These are phyloP conservation scores for Protula sp. DNA, from an alignment of 2,888 invertebrate genomes.

Conservation along the genomic window DNA sequence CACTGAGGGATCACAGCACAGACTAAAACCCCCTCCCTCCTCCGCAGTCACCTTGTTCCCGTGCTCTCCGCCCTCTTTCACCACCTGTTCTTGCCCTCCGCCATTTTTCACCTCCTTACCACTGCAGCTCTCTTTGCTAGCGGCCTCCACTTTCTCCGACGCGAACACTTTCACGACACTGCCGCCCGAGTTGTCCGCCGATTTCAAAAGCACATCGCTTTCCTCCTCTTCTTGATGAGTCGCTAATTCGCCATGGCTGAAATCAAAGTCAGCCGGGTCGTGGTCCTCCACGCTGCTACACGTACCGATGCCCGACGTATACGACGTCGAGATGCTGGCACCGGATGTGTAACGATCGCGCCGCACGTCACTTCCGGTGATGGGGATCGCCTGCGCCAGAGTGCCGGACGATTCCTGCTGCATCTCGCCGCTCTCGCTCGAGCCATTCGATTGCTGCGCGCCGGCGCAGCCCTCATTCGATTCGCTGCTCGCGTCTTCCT, in stretches of 20 bases:
- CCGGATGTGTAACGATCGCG: constrained; percentile 12
- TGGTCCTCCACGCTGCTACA: constrained; percentile 23
- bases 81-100: not conserved
- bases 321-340: constrained; percentile 17
- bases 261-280: constrained; percentile 5
- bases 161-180: too few species aligned
- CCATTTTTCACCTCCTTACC: not conserved
- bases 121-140: not conserved
- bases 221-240: too few species aligned
- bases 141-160: not conserved
- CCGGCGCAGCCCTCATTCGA: too few species aligned
- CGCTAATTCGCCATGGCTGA: too few species aligned
- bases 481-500: too few species aligned
- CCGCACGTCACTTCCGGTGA: constrained; percentile 1
- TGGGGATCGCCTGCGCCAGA: constrained; percentile 18
- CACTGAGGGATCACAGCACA: too few species aligned
- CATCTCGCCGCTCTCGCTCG: not conserved
- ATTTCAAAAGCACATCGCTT: too few species aligned
- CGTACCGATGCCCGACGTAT: constrained; percentile 23
- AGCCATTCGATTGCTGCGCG: not conserved
- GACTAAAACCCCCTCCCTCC: not conserved
- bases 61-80: not conserved
- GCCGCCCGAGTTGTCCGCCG: too few species aligned
- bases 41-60: not conserved
- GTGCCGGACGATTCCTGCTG: too few species aligned